Evolutionary conservation across 2,797 vertebrate genomes (phyloP), one percentile per base, ranked within the genome.

Genomic region (Rhinoraja longicauda): DNA sequence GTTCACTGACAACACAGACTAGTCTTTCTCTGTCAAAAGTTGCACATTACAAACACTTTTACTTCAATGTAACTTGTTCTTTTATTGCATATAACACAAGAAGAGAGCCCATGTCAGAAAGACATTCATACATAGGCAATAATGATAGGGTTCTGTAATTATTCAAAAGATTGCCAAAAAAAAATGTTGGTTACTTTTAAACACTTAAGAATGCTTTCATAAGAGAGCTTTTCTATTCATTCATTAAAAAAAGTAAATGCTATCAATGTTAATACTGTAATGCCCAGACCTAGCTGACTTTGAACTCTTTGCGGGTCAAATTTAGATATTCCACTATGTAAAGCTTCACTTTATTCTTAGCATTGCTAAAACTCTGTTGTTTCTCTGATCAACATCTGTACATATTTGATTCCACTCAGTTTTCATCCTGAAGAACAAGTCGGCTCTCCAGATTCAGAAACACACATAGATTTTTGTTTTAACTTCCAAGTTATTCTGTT

Each of bases 371-470:
- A 88, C 6, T 24, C 5, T 88, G 15, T 64, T 82, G n/a, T 77
- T 13, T 67, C 32, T 36, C 84, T 36, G 21, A 88, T 9, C 32
- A 32, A 36, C n/a, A 21, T 29, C 53, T 59, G 3, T 9, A 7
- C 59, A 67, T 26, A 21, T 67, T 64, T 64, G 84, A 88, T 19
- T 88, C n/a, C 84, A 67, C 9, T 21, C 84, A 36, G 36, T n/a
- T 88, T 75, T 57, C 26, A 92, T 75, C 26, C 67, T 75, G 17
- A 75, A 29, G 90, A 53, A 75, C 72, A 73, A 94, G 72, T 94
- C 93, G 94, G 93, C 93, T 57, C 81, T 93, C 93, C 93, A 93
- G 93, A 93, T 93, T 64, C 29, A 94, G 59, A 92, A 93, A 4
- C 91, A 93, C 93, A 81, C 94, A 19, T 21, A 2, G 62, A 17